These are phyloP conservation scores for Ischnus inquisitorius DNA, from an alignment of 2,888 invertebrate species.

Conservation along the genomic window DNA sequence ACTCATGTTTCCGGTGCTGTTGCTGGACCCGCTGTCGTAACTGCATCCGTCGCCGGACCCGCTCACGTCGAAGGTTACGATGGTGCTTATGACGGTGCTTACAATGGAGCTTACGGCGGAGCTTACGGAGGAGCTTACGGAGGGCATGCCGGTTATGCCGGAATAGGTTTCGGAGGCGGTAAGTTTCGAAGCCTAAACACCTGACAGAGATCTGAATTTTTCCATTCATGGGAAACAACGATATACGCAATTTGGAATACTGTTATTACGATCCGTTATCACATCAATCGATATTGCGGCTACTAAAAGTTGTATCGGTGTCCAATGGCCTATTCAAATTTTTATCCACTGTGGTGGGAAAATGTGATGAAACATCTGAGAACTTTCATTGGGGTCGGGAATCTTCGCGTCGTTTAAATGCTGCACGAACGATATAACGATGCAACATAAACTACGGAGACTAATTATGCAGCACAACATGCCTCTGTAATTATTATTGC, in stretches of 20 bases:
- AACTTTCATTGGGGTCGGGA: neutral
- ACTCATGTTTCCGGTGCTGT: constrained; percentile 83
- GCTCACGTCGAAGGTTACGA: constrained; percentile 81
- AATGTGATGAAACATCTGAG: neutral
- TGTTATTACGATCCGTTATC: neutral
- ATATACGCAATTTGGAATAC: neutral
- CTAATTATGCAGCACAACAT: constrained; percentile 4
- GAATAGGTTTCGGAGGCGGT: constrained; percentile 52
- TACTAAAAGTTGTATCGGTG: neutral
- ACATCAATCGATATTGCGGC: too few relatives aligned
- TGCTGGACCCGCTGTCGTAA: constrained; percentile 81
- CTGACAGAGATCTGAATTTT: neutral
- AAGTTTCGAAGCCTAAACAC: constrained; percentile 8
- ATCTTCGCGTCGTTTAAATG: neutral
- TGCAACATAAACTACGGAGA: neutral
- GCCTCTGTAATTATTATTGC: constrained; percentile 22
- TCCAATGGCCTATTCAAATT: neutral
- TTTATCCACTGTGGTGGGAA: neutral
- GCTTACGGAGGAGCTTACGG: constrained; percentile 48
- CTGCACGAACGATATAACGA: constrained; percentile 16
- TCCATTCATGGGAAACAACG: neutral
- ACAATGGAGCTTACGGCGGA: constrained; percentile 60
- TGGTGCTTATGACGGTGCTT: constrained; percentile 72
- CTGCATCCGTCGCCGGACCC: constrained; percentile 81
- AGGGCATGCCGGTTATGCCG: constrained; percentile 53